A percentile compares a stretch with the other conserved stretches of the same genome.
Conservation (phyloP, 2,888 invertebrate genomes). For the Cylloceria caligata region DNA sequence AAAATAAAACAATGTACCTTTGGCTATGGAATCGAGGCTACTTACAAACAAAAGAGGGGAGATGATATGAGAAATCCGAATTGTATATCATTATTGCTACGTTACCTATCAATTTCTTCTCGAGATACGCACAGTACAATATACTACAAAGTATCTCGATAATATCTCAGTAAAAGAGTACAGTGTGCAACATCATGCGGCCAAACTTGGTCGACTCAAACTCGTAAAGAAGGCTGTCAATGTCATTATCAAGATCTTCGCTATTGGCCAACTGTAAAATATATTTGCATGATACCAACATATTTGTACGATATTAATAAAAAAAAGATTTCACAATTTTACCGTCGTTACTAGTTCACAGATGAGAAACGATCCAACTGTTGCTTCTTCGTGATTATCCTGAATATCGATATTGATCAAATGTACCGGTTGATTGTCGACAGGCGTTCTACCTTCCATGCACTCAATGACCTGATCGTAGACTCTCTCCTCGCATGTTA, state of each 20-base stretch:
- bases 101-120: background rate
- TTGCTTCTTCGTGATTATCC: conserved; percentile 99
- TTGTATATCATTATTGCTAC: background rate
- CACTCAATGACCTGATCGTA: conserved; percentile 99
- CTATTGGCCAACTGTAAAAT: conserved; percentile 91
- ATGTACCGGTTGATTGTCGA: conserved; percentile 95
- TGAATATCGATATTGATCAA: conserved; percentile 99
- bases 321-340: conserved; percentile 69
- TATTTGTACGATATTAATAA: background rate
- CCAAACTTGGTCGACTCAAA: conserved; percentile 95
- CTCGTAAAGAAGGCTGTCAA: conserved; percentile 97
- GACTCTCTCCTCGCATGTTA: conserved; percentile 99
- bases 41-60: background rate
- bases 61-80: background rate
- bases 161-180: conserved; percentile 94
- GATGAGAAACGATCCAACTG: conserved; percentile 98
- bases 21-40: background rate
- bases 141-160: conserved; percentile 16
- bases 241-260: conserved; percentile 98
- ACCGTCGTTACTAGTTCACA: conserved; percentile 97
- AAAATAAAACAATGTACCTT: background rate
- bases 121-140: conserved; percentile 15
- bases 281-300: background rate
- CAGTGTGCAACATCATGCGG: conserved; percentile 95
- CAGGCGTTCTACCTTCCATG: conserved; percentile 92